Conservation (phyloP, 2,888 invertebrate species). For the Apamea anceps region DNA sequence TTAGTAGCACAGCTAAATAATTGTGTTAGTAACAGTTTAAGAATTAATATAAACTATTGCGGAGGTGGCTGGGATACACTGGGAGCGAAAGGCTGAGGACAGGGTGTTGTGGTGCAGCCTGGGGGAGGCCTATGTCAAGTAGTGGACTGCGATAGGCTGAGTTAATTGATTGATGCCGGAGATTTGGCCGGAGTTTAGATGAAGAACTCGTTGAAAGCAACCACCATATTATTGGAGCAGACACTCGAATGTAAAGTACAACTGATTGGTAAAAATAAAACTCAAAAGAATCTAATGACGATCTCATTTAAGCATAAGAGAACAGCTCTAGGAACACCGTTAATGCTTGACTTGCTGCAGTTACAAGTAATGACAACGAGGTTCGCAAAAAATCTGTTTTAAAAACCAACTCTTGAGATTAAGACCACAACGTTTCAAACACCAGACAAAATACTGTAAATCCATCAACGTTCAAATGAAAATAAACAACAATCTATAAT, state of each 20-base stretch:
- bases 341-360: background rate
- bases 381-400: background rate
- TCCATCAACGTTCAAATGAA: constrained; percentile 51
- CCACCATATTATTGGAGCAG: background rate
- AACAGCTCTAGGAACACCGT: background rate
- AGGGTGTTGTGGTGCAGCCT: background rate
- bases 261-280: background rate
- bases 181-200: background rate
- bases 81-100: background rate
- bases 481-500: constrained; percentile 44
- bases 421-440: constrained; percentile 8
- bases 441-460: constrained; percentile 31
- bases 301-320: background rate
- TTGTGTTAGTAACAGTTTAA: background rate
- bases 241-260: background rate
- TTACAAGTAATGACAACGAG: background rate
- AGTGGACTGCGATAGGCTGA: background rate
- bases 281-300: background rate
- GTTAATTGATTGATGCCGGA: background rate
- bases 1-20: background rate
- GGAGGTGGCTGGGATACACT: background rate
- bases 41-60: background rate
- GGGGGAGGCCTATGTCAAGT: background rate
- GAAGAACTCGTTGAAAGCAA: background rate
- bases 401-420: background rate